Evolutionary conservation across 1,140 invertebrate species (phyloP), one percentile per base, ranked within the genome.

Genomic region (Bilobella aurantiaca): DNA sequence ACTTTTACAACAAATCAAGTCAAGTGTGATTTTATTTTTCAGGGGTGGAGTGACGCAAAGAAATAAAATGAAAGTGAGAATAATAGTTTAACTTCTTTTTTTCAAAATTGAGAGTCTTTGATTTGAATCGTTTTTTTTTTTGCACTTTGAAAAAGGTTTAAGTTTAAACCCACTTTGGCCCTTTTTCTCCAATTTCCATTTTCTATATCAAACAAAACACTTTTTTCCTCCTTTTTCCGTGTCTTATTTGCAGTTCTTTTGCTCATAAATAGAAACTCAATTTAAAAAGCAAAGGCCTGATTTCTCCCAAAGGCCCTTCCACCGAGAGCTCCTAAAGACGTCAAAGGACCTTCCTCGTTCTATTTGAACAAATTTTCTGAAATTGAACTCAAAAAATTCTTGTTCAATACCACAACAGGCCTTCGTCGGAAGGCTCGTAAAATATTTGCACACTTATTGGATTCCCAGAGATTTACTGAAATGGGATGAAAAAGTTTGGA

Each of bases 381-480:
- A n/a, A n/a, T n/a, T n/a, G n/a, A n/a, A n/a, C n/a, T n/a, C n/a
- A n/a, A n/a, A n/a, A n/a, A n/a, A n/a, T n/a, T n/a, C n/a, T n/a
- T n/a, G n/a, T n/a, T n/a, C n/a, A n/a, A n/a, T n/a, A n/a, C n/a
- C n/a, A n/a, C n/a, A n/a, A n/a, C n/a, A n/a, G n/a, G n/a, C n/a
- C n/a, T n/a, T n/a, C n/a, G n/a, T n/a, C n/a, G n/a, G n/a, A n/a
- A n/a, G 25, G 25, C 14, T 53, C 49, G 49, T 53, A 53, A 53
- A 53, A 53, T 53, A 53, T 53, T 53, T 53, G 49, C 49, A 53
- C 49, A 53, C 49, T 16, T 53, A 53, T 53, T 53, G 49, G 49
- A 53, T 53, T 53, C 49, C 14, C 14, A 53, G 49, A 53, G 49
- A 53, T 53, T 53, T 53, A 53, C 49, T 5, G 49, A 53, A 53